Percentiles rank a stretch among this genome's conserved stretches.
phyloP scores from a whole-genome alignment of 2,888 invertebrate species.

The Pseudanteris insignis region DNA sequence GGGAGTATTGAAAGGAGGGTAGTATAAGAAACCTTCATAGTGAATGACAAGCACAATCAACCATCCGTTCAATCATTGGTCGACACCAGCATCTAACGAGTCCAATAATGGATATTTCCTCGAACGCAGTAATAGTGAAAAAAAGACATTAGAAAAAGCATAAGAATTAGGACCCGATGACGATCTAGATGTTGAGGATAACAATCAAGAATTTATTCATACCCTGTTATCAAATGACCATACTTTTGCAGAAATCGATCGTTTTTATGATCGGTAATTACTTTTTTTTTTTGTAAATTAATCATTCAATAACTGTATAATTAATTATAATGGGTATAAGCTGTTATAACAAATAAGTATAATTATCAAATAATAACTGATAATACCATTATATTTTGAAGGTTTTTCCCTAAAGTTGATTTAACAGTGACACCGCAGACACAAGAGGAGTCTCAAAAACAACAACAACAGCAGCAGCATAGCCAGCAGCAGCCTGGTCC shows the following conservation, averaged over 20 bases:
- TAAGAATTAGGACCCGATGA: constrained; percentile 78
- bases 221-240: too few relatives aligned
- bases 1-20: too few relatives aligned
- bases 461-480: neutral
- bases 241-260: too few relatives aligned
- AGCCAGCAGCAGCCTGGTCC: constrained; percentile 41
- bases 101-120: constrained; percentile 93
- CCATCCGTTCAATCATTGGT: constrained; percentile 92
- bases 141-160: constrained; percentile 85
- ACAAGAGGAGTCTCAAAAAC: constrained; percentile 6
- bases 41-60: constrained; percentile 75
- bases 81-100: constrained; percentile 90
- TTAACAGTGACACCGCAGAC: constrained; percentile 36
- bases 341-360: too few relatives aligned
- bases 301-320: too few relatives aligned
- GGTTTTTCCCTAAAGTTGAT: constrained; percentile 36
- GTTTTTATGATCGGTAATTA: too few relatives aligned
- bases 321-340: too few relatives aligned
- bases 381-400: too few relatives aligned
- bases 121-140: constrained; percentile 92
- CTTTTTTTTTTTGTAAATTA: constrained; percentile 7
- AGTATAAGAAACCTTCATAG: constrained; percentile 76
- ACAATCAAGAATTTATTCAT: constrained; percentile 8
- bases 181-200: constrained; percentile 51
- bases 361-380: too few relatives aligned